phyloP scores from a whole-genome alignment of 2,113 vertebrate genomes.

The Pygoscelis adeliae region DNA sequence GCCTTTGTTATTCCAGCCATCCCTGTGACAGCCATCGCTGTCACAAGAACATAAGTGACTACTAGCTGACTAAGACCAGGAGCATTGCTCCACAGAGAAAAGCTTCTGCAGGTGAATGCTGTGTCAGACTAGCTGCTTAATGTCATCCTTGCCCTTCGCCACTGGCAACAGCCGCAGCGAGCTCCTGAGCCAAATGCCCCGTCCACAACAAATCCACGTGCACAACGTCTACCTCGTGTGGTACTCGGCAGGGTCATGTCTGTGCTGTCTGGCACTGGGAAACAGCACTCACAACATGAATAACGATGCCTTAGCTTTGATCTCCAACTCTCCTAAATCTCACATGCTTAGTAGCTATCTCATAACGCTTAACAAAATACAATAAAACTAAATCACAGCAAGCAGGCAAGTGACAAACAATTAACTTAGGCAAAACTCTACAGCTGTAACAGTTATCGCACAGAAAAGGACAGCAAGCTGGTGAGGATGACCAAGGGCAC shows the following conservation, averaged over 20 bases:
- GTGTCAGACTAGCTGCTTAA: not conserved
- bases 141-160: not conserved
- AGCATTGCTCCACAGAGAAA: not conserved
- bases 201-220: accelerated
- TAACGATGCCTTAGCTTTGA: not conserved
- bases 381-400: not conserved
- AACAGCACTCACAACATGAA: not conserved
- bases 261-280: not conserved
- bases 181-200: not conserved
- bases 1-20: not conserved
- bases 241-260: not conserved
- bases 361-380: not conserved
- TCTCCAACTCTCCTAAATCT: not conserved
- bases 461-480: not conserved
- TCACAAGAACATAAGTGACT: not conserved
- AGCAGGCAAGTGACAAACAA: not conserved
- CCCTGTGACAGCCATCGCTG: accelerated
- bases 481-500: not conserved
- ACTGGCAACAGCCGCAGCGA: not conserved
- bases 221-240: accelerated
- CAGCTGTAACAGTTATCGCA: not conserved
- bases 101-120: not conserved
- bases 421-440: not conserved
- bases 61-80: not conserved
- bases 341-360: not conserved